Evolutionary conservation across 2,888 invertebrate genomes (phyloP).

Genomic region (Lydus trimaculatus): DNA sequence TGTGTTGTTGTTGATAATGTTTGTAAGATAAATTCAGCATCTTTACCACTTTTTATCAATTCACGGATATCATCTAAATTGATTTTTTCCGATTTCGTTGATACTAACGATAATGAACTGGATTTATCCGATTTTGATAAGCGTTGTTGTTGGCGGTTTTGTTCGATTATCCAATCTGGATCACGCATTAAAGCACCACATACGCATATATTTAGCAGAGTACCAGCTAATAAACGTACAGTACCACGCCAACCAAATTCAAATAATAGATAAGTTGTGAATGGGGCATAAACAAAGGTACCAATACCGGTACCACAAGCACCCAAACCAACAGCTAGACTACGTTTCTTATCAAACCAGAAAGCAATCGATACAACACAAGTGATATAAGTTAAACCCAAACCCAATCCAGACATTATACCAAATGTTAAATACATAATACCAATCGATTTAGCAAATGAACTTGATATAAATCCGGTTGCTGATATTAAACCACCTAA

Average conservation of each 20-base stretch:
- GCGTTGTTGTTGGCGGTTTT: slow-evolving; percentile 59
- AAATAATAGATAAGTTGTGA: slow-evolving; percentile 80
- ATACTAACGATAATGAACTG: slow-evolving; percentile 54
- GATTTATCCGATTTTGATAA: slow-evolving; percentile 45
- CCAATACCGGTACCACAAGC: slow-evolving; percentile 91
- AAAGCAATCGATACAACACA: slow-evolving; percentile 92
- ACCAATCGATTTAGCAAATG: slow-evolving; percentile 74
- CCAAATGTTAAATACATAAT: slow-evolving; percentile 87
- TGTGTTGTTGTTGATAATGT: slow-evolving; percentile 69
- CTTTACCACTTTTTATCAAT: slow-evolving; percentile 74
- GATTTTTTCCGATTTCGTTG: slow-evolving; percentile 65
- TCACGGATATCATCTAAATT: slow-evolving; percentile 72
- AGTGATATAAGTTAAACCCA: slow-evolving; percentile 86
- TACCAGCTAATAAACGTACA: slow-evolving; percentile 80
- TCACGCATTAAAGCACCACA: slow-evolving; percentile 89
- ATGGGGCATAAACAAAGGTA: slow-evolving; percentile 86
- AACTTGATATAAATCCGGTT: slow-evolving; percentile 78
- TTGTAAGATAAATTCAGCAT: slow-evolving; percentile 71
- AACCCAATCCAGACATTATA: slow-evolving; percentile 81
- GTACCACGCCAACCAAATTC: slow-evolving; percentile 88
- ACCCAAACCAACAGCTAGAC: slow-evolving; percentile 85
- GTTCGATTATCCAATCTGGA: slow-evolving; percentile 83
- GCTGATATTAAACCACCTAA: slow-evolving; percentile 76
- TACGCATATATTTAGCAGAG: slow-evolving; percentile 83
- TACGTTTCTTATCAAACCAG: slow-evolving; percentile 90